Conservation (phyloP, 2,797 vertebrate species). For the Amazonetta brasiliensis region DNA sequence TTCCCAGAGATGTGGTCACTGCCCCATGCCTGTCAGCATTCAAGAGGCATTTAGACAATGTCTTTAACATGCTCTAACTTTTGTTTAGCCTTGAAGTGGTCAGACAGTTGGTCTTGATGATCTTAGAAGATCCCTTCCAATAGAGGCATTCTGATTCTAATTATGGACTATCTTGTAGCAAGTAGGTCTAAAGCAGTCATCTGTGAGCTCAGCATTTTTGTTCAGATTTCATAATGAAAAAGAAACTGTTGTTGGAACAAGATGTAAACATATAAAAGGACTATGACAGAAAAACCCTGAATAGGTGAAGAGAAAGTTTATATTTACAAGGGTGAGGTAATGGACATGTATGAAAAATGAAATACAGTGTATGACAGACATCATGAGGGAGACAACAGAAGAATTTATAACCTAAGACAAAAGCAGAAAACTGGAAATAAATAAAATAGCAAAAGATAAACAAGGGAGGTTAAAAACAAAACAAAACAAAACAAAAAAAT, state of each 20-base stretch:
- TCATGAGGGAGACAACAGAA: background rate
- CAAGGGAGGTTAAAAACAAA: fast-evolving
- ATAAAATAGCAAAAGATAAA: background rate
- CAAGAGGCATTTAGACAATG: background rate
- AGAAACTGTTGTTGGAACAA: background rate
- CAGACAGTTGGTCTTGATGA: background rate
- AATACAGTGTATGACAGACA: background rate
- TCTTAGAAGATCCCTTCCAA: background rate
- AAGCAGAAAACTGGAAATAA: background rate
- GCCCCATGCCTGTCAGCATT: too few species aligned
- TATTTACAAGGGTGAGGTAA: background rate
- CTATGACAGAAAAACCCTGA: background rate
- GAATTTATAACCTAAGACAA: background rate
- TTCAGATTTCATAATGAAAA: background rate
- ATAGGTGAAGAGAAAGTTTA: background rate
- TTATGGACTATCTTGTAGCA: background rate
- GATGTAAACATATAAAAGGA: background rate
- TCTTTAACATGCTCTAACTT: background rate
- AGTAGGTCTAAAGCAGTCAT: background rate
- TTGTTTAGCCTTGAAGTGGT: background rate
- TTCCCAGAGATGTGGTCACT: background rate
- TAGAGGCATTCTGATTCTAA: background rate
- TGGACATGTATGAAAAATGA: background rate
- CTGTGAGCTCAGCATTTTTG: background rate
- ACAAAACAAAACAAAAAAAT: background rate